Base-by-base conservation (phyloP, 2,113 vertebrate species). In the Forbesichthys papilliferus region DNA sequence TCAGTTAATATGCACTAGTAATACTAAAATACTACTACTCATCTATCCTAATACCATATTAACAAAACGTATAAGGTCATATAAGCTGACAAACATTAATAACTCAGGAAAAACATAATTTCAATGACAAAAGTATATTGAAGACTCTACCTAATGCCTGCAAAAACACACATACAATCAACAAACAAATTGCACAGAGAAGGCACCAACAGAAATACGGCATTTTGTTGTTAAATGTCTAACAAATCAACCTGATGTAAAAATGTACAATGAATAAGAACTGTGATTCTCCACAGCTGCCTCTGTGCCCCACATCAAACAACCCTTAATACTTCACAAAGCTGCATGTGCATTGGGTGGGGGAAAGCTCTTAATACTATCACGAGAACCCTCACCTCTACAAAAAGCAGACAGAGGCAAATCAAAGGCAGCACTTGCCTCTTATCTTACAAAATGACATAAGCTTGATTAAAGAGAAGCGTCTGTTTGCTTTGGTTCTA, bases 401-500 rank as follows among this genome's bases (percentile, higher is more conserved):
- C 74, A 63, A 75, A 84, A 84, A 67, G 81, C 75, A 86, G 68
- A 79, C 73, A 75, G 76, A 51, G 63, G 70, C 70, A 82, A 88
- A 87, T 91, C 85, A 87, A 86, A 92, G 86, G 59, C 64, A 74
- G 16, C 13, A 47, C 83, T 78, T 76, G 64, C 76, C 78, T 87
- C 76, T 88, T 88, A 90, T 90, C 82, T 74, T 70, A 73, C 80
- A 74, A 77, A 82, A 88, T 76, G 75, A 66, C 83, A 80, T 81
- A 83, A 66, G 16, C 66, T 79, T 90, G 89, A 93, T 92, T 93
- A 92, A 83, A 92, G 92, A 87, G 82, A 80, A 76, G 67, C 58
- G 62, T 46, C 36, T 11, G 14, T 11, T n/a, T 78, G 67, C 84
- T 82, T 75, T 76, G 79, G 77, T 85, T 80, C 84, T 80, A 81